Base-by-base conservation (phyloP, 2,113 vertebrate species). In the Trachemys scripta region DNA sequence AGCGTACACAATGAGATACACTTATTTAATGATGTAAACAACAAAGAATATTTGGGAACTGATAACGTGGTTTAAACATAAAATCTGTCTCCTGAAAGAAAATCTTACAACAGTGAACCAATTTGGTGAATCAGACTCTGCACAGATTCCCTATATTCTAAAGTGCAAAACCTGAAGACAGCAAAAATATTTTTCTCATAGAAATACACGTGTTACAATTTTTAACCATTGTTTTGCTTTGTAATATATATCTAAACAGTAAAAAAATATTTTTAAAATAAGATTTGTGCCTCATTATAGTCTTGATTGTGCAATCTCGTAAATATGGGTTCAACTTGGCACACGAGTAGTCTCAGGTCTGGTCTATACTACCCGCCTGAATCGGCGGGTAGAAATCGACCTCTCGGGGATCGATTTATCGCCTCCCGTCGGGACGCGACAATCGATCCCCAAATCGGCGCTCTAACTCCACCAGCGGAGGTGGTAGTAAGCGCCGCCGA, bases 81-180 rank as follows among this genome's bases (percentile, higher is more conserved):
- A 11, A 10, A 10, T 14, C 57, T 59, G 42, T 2, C 29, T 59
- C 50, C 11, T 72, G 79, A 65, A 47, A 69, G 25, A 47, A 35
- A 78, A 2, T 38, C 75, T 69, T 86, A 54, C 82, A 54, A 7
- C 8, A 45, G 38, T 6, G n/a, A 95, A 69, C 2, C 5, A 56
- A 79, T 16, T 85, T 42, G 69, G 75, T 3, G 92, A 90, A 69
- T 35, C 50, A 8, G 31, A 72, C 17, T 31, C 29, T 69, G 62
- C 20, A 75, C 38, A 75, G 5, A 59, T 76, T 50, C 91, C 84
- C 57, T 50, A 10, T 76, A 19, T 5, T 75, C 9, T 10, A 5
- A 0, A 0, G 50, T 45, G 85, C 20, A 49, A 93, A 91, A 65
- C 7, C 27, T 50, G 2, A 1, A n/a, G 16, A 16, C 82, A 62